Percentiles rank a stretch among this genome's conserved stretches.
phyloP scores from a whole-genome alignment of 2,888 invertebrate genomes.

The Drosophila anomalata region DNA sequence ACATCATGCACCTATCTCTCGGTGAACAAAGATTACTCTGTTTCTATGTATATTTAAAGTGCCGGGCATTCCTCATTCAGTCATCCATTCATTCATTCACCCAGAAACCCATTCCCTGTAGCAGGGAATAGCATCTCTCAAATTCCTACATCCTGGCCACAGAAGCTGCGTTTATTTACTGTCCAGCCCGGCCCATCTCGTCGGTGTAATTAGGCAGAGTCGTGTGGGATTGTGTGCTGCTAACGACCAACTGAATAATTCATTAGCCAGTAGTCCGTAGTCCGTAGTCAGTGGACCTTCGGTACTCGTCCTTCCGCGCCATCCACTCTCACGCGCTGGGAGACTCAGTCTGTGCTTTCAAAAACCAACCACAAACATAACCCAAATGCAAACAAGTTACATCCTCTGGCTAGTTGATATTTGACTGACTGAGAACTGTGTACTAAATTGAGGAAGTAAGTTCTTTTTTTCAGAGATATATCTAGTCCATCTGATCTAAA shows the following conservation, averaged over 20 bases:
- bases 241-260: conserved; percentile 69
- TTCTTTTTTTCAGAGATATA: neutral
- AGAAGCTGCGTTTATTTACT: conserved; percentile 41
- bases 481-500: neutral
- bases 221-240: conserved; percentile 50
- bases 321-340: conserved; percentile 7
- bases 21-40: conserved; percentile 51
- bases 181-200: conserved; percentile 35
- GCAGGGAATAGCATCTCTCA: neutral
- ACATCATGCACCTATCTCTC: conserved; percentile 56
- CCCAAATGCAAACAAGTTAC: conserved; percentile 58
- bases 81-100: conserved; percentile 16
- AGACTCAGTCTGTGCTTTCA: conserved; percentile 25
- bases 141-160: conserved; percentile 30
- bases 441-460: conserved; percentile 8
- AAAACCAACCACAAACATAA: conserved; percentile 62
- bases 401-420: conserved; percentile 40
- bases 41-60: conserved; percentile 36
- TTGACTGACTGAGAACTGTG: conserved; percentile 15
- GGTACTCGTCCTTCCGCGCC: neutral
- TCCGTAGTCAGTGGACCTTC: neutral
- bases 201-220: conserved; percentile 64
- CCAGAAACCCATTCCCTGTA: neutral
- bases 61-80: conserved; percentile 19
- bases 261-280: conserved; percentile 49